Conservation (phyloP, 2,113 vertebrate genomes). For the Callipepla californica region DNA sequence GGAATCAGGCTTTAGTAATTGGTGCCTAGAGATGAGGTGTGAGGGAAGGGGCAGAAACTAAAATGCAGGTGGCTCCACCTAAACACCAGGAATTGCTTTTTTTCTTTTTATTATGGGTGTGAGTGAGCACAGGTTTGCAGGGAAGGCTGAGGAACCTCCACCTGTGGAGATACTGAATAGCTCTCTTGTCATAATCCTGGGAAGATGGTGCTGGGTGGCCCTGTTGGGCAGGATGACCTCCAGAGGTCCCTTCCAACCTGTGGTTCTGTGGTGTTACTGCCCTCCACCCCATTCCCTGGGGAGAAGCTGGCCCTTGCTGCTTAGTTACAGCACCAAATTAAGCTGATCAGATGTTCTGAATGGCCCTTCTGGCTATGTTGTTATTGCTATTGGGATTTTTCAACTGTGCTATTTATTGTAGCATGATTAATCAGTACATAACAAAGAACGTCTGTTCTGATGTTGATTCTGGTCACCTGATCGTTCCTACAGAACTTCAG, state of each 20-base stretch:
- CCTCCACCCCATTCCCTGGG: background rate
- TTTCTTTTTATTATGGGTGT: background rate
- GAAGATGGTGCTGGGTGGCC: background rate
- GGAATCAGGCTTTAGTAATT: background rate
- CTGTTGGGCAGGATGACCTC: background rate
- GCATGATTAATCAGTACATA: background rate
- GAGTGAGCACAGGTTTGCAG: background rate
- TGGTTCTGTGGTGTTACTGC: background rate
- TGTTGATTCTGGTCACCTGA: background rate
- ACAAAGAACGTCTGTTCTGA: background rate
- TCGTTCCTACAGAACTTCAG: background rate
- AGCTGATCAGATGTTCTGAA: background rate
- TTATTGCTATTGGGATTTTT: background rate
- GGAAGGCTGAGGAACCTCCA: background rate
- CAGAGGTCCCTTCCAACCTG: background rate
- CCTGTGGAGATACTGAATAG: background rate
- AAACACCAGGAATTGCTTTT: background rate
- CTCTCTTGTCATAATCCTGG: background rate
- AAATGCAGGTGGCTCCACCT: background rate
- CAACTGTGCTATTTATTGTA: background rate
- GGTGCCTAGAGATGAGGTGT: background rate
- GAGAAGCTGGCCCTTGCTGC: background rate
- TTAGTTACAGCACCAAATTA: background rate
- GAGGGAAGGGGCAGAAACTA: background rate
- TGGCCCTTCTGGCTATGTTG: slow-evolving; percentile 8